phyloP scores from a whole-genome alignment of 2,888 invertebrate genomes.

The Chydorus sphaericus region DNA sequence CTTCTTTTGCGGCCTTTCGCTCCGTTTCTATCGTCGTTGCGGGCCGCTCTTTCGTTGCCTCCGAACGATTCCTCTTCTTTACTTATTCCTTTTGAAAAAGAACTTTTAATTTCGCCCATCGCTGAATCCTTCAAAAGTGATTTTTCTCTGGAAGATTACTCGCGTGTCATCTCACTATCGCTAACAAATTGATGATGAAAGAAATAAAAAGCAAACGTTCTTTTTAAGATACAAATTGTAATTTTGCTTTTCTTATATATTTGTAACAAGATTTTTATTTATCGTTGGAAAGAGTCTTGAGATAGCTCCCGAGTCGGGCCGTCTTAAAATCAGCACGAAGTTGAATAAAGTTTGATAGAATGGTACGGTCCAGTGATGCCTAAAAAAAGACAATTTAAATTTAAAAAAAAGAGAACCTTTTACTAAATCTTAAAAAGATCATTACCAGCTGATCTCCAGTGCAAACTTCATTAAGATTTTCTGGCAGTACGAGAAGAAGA shows the following conservation, averaged over 20 bases:
- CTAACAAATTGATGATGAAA: not conserved
- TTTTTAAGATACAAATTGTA: not conserved
- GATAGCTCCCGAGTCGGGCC: slow-evolving; percentile 44
- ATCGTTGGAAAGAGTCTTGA: slow-evolving; percentile 11
- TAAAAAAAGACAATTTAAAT: slow-evolving; percentile 34
- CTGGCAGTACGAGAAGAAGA: slow-evolving; percentile 82
- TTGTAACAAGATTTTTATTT: not conserved
- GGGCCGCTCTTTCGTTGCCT: no score
- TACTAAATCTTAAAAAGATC: slow-evolving; percentile 18
- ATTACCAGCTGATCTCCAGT: slow-evolving; percentile 83
- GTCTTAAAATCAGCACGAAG: slow-evolving; percentile 85
- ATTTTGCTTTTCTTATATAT: not conserved
- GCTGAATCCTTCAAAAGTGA: no score
- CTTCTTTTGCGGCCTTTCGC: no score
- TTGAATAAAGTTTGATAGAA: slow-evolving; percentile 84
- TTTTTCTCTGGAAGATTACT: no score
- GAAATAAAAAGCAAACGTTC: not conserved
- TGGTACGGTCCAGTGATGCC: slow-evolving; percentile 78
- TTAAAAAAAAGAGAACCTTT: no score
- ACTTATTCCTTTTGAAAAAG: no score
- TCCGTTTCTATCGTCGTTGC: no score
- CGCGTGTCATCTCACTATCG: not conserved
- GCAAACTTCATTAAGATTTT: slow-evolving; percentile 89
- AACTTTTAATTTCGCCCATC: no score
- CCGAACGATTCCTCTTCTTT: no score